Conservation (phyloP, 1,140 invertebrate genomes). For the Octopus bimaculoides region DNA sequence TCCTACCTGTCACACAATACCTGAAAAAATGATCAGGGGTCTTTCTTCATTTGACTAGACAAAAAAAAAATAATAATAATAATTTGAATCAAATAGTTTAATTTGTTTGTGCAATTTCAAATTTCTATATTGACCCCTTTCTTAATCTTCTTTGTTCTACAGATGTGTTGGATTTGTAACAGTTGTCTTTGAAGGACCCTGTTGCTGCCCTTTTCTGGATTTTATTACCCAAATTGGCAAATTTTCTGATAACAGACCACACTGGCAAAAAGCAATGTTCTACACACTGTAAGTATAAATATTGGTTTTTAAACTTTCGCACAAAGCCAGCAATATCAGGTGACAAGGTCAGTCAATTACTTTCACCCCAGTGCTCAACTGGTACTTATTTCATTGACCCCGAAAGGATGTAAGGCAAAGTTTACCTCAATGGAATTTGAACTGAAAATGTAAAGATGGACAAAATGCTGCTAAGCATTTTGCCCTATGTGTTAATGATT, state of each 20-base stretch:
- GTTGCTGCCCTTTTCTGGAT: constrained; percentile 91
- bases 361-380: not conserved
- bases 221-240: constrained; percentile 81
- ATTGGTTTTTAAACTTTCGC: not conserved
- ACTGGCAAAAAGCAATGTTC: constrained; percentile 85
- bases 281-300: constrained; percentile 75
- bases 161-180: constrained; percentile 80
- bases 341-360: not conserved
- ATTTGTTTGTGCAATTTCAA: not conserved
- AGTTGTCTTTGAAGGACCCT: constrained; percentile 86
- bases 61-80: not conserved
- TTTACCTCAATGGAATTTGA: no score
- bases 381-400: not conserved
- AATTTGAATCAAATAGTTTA: not conserved
- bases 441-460: no score
- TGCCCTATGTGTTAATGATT: no score
- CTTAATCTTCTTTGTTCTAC: constrained; percentile 56
- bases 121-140: not conserved
- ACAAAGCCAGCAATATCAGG: not conserved
- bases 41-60: no score
- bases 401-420: not conserved
- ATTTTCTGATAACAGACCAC: constrained; percentile 77
- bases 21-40: no score
- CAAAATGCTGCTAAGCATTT: no score
- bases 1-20: no score